phyloP scores from a whole-genome alignment of 2,888 invertebrate species.

The Beris morrisii region DNA sequence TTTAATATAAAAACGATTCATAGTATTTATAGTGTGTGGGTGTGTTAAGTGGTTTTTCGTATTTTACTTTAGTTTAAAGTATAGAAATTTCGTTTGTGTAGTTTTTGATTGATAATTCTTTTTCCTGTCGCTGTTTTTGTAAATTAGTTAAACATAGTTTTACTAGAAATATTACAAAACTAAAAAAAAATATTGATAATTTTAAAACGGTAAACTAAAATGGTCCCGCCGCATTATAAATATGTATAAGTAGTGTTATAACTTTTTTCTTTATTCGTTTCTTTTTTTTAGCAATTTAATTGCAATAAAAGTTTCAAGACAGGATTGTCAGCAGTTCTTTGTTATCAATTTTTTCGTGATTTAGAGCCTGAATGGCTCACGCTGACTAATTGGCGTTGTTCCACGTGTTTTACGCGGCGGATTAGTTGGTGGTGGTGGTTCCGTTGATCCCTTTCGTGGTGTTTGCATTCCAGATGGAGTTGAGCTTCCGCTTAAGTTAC shows the following conservation, averaged over 20 bases:
- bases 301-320: no score
- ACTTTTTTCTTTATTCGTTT: no score
- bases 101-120: background rate
- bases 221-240: constrained; percentile 19
- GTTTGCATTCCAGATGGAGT: constrained; percentile 57
- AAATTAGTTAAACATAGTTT: background rate
- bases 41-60: background rate
- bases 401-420: constrained; percentile 53
- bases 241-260: background rate
- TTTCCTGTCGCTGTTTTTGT: constrained; percentile 1
- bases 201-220: constrained; percentile 11
- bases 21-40: background rate
- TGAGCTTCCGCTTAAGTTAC: constrained; percentile 55
- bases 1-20: background rate
- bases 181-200: no score
- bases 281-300: no score
- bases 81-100: background rate
- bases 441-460: constrained; percentile 54
- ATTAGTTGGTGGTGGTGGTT: constrained; percentile 48
- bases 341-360: constrained; percentile 37
- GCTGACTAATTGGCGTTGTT: constrained; percentile 57
- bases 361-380: constrained; percentile 77
- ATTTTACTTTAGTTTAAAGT: no score
- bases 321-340: background rate
- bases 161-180: no score